Conservation (phyloP, 2,113 vertebrate genomes). For the Paradoxurus hermaphroditus region DNA sequence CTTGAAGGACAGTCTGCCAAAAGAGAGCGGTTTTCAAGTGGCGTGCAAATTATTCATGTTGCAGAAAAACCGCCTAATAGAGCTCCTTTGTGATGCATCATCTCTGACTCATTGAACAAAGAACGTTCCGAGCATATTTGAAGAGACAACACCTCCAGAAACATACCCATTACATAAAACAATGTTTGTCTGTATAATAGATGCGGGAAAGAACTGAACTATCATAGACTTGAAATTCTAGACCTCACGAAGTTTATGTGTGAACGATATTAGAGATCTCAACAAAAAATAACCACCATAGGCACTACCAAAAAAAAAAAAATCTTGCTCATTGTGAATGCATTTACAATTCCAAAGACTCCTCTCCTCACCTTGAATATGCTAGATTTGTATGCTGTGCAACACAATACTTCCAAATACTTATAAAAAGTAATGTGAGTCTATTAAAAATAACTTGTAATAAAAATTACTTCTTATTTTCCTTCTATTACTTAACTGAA, state of each 20-base stretch:
- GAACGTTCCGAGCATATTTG: not conserved
- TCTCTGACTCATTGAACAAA: not conserved
- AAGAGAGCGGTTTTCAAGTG: not conserved
- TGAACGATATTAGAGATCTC: not conserved
- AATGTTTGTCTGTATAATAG: not conserved
- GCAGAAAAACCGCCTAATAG: not conserved
- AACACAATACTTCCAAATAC: not conserved
- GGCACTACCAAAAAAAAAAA: not conserved
- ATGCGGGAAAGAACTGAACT: not conserved
- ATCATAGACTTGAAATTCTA: conserved; percentile 5
- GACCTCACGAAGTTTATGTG: not conserved
- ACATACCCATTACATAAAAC: not conserved
- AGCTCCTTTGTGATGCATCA: not conserved
- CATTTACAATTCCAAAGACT: not conserved
- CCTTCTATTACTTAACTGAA: not conserved
- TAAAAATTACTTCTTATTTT: not conserved
- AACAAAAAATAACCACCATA: conserved; percentile 8
- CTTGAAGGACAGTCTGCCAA: not conserved
- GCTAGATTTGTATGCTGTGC: not conserved
- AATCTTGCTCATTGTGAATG: not conserved
- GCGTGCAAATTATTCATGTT: not conserved
- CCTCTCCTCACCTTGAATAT: not conserved
- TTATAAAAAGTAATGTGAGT: not conserved
- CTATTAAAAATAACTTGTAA: not conserved
- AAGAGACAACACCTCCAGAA: not conserved